A percentile compares a stretch with the other conserved stretches of the same genome.
phyloP scores from a whole-genome alignment of 2,113 vertebrate genomes.

The Gymnocephalus cernua region DNA sequence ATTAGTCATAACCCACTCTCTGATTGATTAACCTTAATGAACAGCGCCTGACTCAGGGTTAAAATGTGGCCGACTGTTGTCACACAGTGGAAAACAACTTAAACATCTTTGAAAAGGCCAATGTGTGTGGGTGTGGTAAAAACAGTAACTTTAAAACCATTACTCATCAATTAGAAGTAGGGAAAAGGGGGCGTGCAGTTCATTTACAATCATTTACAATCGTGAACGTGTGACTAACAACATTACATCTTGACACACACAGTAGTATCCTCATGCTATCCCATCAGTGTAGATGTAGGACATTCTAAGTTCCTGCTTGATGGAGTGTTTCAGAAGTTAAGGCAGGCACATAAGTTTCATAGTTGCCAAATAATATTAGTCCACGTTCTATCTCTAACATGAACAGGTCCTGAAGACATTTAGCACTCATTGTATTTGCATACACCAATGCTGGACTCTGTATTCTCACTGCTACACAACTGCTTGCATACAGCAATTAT shows the following conservation, averaged over 20 bases:
- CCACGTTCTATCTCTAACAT: not conserved
- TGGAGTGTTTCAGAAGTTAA: not conserved
- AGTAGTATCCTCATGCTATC: not conserved
- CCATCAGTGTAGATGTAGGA: not conserved
- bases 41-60: constrained; percentile 40
- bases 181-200: not conserved
- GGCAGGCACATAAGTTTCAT: not conserved
- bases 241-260: not conserved
- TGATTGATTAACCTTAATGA: constrained; percentile 74
- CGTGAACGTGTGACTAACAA: not conserved
- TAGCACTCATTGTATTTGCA: not conserved
- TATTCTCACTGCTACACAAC: not conserved
- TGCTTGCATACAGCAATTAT: not conserved
- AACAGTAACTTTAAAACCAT: constrained; percentile 2
- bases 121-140: constrained; percentile 7
- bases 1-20: constrained; percentile 63
- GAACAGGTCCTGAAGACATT: not conserved
- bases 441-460: too few species aligned
- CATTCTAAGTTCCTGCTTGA: not conserved
- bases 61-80: constrained; percentile 15
- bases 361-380: not conserved
- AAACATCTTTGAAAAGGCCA: constrained; percentile 23
- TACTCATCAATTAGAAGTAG: not conserved
- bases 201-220: not conserved
- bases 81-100: constrained; percentile 1